Conservation (phyloP, 2,113 vertebrate genomes). For the Leptosomus discolor region DNA sequence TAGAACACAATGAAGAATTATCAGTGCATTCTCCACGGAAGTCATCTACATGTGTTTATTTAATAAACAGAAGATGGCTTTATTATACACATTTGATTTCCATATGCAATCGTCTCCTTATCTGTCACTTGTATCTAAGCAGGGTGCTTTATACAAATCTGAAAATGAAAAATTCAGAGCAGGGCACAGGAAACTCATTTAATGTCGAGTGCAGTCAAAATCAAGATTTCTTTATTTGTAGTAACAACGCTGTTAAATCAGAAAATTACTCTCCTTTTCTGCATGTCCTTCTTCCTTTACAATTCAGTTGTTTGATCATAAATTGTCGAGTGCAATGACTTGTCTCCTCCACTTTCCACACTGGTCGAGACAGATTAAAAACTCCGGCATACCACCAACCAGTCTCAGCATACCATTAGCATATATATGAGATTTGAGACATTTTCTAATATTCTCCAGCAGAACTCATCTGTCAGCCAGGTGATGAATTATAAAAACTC, state of each 20-base stretch:
- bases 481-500: slow-evolving; percentile 99
- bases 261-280: slow-evolving; percentile 84
- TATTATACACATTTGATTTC: slow-evolving; percentile 82
- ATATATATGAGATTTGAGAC: slow-evolving; percentile 99
- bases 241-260: slow-evolving; percentile 88
- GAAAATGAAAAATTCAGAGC: slow-evolving; percentile 85
- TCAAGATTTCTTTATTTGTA: slow-evolving; percentile 85
- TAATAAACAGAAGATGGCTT: slow-evolving; percentile 85
- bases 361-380: slow-evolving; percentile 98
- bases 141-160: slow-evolving; percentile 80
- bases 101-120: slow-evolving; percentile 74
- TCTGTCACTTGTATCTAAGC: slow-evolving; percentile 84
- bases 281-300: slow-evolving; percentile 79
- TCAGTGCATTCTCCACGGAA: slow-evolving; percentile 71
- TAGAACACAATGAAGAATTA: slow-evolving; percentile 77
- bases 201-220: slow-evolving; percentile 83
- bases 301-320: slow-evolving; percentile 95
- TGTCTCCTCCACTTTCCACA: slow-evolving; percentile 95
- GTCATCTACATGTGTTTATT: slow-evolving; percentile 83
- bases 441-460: slow-evolving; percentile 99
- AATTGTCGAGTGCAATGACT: slow-evolving; percentile 92
- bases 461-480: slow-evolving; percentile 99
- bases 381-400: slow-evolving; percentile 86
- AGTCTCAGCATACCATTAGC: slow-evolving; percentile 98
- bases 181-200: slow-evolving; percentile 83